Evolutionary conservation across 2,888 invertebrate genomes (phyloP), one percentile per base, ranked within the genome.

Genomic region (Hololepta plana): DNA sequence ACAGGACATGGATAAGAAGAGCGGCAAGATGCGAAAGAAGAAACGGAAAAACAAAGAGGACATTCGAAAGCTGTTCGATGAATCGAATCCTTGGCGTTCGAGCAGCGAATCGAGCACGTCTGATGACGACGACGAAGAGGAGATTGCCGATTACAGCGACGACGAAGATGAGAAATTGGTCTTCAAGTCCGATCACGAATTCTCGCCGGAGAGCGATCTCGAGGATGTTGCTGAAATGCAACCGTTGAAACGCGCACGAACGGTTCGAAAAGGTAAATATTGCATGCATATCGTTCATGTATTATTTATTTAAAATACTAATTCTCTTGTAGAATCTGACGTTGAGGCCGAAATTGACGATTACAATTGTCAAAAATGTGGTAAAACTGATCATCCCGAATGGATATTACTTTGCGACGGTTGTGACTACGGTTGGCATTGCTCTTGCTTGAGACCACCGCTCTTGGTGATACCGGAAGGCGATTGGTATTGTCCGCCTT

Each of bases 371-470:
- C 72, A 75, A 44, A 81, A 81, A 38, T 98, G 96, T 53, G 72
- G 75, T 8, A 84, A 87, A 54, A 73, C 72, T 1, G 85, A 90
- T 52, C 88, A 93, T 53, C 93, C 95, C 0, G 93, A 96, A 55
- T 91, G 90, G 90, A 90, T 98, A 43, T 59, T 98, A 27, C 59
- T 98, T 20, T 98, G 96, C 49, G 96, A 98, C 59, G 67, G 67
- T 36, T 98, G 96, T 53, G 93, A 98, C 54, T 72, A 67, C 34
- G 95, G 95, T n/a, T 95, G 88, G 72, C 96, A 98, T 60, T 93
- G 90, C 33, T 84, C 85, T 21, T 98, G 96, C 47, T 66, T 96
- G 19, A 71, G 82, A 33, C 96, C 96, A 0, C 72, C 90, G 31
- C 65, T 98, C 20, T 74, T 93, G 57, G 70, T 85, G 15, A 82